Base-by-base conservation (phyloP, 2,888 invertebrate species). In the Tipula helvola region DNA sequence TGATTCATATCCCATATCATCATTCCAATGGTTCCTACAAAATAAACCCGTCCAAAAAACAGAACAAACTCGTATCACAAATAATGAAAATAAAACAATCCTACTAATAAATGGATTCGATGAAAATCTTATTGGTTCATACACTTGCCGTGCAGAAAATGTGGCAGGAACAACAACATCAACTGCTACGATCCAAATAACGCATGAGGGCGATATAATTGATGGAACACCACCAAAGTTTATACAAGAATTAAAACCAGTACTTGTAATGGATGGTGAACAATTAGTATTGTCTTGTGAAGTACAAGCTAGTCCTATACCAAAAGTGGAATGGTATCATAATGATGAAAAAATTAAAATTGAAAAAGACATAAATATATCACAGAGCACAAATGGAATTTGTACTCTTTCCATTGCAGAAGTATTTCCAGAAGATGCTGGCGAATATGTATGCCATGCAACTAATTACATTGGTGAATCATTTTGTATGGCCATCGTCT, bases 341-440 rank as follows among this genome's bases (percentile, higher is more conserved):
- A 94, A 96, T 89, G 93, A 94, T 18, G 92, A 93, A 89, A 94
- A 93, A 86, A 93, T 97, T 88, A 92, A 94, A 89, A 96, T 95
- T 92, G 96, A 95, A 86, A 95, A 96, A 91, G 96, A 96, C 90
- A 94, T 96, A 86, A 93, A 93, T 13, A 94, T 96, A 87, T 93
- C 94, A 57, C 96, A 96, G 91, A 95, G 95, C 89, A 93, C 94
- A 88, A 95, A 96, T 89, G 97, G 97, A 88, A 92, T 94, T 87
- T 97, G 97, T 90, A 95, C 95, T 90, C 92, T 98, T 88, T 94
- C 95, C 88, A 96, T 98, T 89, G 94, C 94, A 88, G 97, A 97
- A 93, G 97, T 97, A 86, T 97, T 97, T 90, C 96, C 97, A 13
- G 98, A 98, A 93, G 96, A 97, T 93, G 95, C 96, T 89, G 98